Conservation (phyloP, 2,888 invertebrate genomes). For the Chrysodeixis includens region DNA sequence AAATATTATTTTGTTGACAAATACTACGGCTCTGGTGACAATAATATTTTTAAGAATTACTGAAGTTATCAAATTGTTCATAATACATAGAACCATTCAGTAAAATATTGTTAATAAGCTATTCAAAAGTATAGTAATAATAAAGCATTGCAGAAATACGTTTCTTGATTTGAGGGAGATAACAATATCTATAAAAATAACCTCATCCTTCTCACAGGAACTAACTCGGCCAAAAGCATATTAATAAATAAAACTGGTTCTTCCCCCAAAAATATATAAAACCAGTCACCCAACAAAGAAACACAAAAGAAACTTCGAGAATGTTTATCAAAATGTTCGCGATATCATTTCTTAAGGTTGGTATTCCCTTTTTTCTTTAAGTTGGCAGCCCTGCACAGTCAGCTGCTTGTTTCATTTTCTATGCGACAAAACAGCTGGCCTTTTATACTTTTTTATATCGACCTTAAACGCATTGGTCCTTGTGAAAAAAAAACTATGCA, state of each 20-base stretch:
- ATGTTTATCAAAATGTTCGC: background rate
- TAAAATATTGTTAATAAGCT: too few species aligned
- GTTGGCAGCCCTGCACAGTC: constrained; percentile 62
- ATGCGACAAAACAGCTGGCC: constrained; percentile 63
- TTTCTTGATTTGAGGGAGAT: too few species aligned
- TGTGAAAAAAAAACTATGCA: constrained; percentile 16
- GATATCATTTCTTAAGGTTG: too few species aligned
- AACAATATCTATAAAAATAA: background rate
- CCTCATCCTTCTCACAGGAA: background rate
- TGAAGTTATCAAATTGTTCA: too few species aligned
- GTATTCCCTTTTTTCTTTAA: background rate
- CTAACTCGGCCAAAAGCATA: background rate
- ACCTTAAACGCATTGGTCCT: constrained; percentile 58
- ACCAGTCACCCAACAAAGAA: background rate
- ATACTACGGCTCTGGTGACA: too few species aligned
- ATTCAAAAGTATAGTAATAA: too few species aligned
- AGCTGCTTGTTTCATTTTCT: constrained; percentile 63
- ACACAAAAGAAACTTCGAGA: background rate
- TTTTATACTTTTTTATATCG: constrained; percentile 55
- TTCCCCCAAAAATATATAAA: background rate
- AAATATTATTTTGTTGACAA: too few species aligned
- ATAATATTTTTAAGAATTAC: too few species aligned
- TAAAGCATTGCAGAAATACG: too few species aligned
- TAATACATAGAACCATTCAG: too few species aligned
- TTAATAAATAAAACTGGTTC: background rate